Conservation (phyloP, 2,113 vertebrate genomes). For the Oceanodroma tethys region DNA sequence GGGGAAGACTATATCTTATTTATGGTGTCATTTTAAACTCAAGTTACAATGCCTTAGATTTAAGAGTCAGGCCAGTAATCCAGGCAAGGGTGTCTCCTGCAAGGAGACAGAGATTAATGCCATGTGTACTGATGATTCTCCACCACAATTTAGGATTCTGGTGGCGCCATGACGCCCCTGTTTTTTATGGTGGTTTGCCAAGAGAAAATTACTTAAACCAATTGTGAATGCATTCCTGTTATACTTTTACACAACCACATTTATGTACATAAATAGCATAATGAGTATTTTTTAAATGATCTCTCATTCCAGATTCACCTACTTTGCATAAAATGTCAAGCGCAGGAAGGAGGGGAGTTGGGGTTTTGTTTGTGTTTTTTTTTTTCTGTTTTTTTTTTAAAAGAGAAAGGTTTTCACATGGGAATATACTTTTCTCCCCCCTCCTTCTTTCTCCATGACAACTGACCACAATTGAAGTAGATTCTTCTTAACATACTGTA, state of each 20-base stretch:
- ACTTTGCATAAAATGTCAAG: constrained; percentile 70
- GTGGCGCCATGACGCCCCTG: constrained; percentile 91
- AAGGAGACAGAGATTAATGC: constrained; percentile 90
- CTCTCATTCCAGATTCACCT: constrained; percentile 76
- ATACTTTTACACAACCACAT: constrained; percentile 77
- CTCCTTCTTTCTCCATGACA: constrained; percentile 63
- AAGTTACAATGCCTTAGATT: constrained; percentile 75
- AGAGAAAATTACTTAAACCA: constrained; percentile 87
- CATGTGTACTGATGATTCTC: constrained; percentile 88
- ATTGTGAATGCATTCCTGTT: constrained; percentile 86
- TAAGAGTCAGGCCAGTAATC: constrained; percentile 82
- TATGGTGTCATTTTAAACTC: constrained; percentile 75
- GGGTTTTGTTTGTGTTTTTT: neutral
- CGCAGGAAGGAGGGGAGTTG: constrained; percentile 18
- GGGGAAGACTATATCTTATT: constrained; percentile 50
- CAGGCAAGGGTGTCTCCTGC: constrained; percentile 84
- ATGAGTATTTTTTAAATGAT: constrained; percentile 80
- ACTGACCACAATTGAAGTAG: constrained; percentile 80
- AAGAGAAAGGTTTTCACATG: constrained; percentile 67
- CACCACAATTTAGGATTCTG: constrained; percentile 91
- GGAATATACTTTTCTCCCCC: constrained; percentile 40
- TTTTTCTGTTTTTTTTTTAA: neutral
- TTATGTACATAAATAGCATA: constrained; percentile 79
- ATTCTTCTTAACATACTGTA: constrained; percentile 76
- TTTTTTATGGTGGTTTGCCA: constrained; percentile 87